Percentiles rank a stretch among this genome's conserved stretches.
phyloP scores from a whole-genome alignment of 2,113 vertebrate species.

The Chunga burmeisteri region DNA sequence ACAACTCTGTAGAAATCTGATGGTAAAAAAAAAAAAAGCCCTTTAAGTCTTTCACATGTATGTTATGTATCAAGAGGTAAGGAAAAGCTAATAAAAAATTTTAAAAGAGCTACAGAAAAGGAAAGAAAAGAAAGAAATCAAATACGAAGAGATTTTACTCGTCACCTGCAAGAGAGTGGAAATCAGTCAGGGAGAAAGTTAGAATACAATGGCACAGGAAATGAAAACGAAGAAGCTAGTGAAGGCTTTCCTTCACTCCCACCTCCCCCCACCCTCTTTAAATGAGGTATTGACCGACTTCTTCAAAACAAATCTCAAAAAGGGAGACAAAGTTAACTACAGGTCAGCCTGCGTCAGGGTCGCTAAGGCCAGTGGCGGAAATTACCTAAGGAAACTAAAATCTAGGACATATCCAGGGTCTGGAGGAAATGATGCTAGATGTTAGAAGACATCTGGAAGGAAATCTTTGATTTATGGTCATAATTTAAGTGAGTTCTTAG shows the following conservation, averaged over 20 bases:
- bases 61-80: not conserved
- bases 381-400: constrained; percentile 73
- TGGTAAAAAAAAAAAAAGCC: not conserved
- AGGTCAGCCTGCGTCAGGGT: constrained; percentile 41
- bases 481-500: constrained; percentile 39
- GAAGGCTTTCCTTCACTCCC: not conserved
- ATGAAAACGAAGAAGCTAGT: constrained; percentile 18
- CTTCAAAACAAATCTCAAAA: constrained; percentile 39
- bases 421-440: constrained; percentile 67
- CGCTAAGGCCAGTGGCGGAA: constrained; percentile 54
- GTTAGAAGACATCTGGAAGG: constrained; percentile 67
- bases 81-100: not conserved
- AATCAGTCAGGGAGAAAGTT: constrained; percentile 19
- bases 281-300: constrained; percentile 50
- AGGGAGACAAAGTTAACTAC: constrained; percentile 33
- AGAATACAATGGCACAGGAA: constrained; percentile 28
- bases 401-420: constrained; percentile 63
- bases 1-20: not conserved
- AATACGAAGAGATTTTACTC: not conserved
- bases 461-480: constrained; percentile 54
- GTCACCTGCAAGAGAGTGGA: not conserved
- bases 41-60: not conserved
- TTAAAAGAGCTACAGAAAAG: not conserved
- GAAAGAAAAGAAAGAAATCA: not conserved
- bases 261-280: not conserved